phyloP scores from a whole-genome alignment of 2,113 vertebrate species.

The Gallinago jamesoni region DNA sequence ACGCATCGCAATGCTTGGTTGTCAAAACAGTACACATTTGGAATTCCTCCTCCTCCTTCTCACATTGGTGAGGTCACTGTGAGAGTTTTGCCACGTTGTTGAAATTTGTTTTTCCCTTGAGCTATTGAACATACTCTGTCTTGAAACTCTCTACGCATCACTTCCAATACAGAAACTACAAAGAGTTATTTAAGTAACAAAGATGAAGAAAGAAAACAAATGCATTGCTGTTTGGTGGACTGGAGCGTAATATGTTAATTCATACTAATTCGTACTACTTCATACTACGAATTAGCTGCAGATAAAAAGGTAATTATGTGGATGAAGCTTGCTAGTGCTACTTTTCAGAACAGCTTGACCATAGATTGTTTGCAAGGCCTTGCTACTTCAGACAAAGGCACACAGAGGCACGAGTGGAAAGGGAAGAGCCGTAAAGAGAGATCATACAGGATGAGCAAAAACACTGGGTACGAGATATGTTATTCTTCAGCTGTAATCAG shows the following conservation, averaged over 20 bases:
- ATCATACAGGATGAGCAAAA: background rate
- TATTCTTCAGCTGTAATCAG: background rate
- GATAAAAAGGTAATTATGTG: background rate
- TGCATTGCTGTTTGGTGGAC: background rate
- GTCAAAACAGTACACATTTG: background rate
- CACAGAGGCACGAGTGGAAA: background rate
- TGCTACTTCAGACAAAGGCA: background rate
- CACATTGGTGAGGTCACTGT: background rate
- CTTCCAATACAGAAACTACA: background rate
- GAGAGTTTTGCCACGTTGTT: background rate
- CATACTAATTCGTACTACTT: background rate
- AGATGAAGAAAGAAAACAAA: background rate
- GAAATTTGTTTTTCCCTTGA: background rate
- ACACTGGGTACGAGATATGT: background rate
- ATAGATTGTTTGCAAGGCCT: background rate
- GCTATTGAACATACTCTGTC: background rate
- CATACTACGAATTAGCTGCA: background rate
- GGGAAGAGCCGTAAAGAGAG: fast-evolving
- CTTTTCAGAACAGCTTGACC: background rate
- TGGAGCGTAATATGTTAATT: background rate
- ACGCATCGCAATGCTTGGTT: background rate
- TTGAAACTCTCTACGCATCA: background rate
- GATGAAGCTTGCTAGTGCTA: background rate
- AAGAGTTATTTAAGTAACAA: background rate
- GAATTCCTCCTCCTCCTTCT: background rate